A percentile compares a stretch with the other conserved stretches of the same genome.
Conservation (phyloP, 2,113 vertebrate species). For the Eira barbara region DNA sequence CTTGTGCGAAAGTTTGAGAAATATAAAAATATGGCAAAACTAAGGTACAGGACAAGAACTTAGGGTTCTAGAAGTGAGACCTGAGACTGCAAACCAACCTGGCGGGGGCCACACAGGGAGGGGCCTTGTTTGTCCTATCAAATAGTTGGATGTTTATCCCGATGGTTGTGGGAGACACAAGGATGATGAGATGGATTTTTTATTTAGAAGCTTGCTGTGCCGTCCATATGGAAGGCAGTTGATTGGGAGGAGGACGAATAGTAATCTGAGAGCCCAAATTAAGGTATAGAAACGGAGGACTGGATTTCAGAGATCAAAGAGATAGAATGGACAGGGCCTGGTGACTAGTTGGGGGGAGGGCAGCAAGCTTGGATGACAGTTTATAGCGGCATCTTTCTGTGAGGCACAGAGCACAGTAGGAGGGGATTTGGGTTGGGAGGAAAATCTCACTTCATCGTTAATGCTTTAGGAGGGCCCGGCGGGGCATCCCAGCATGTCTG, state of each 20-base stretch:
- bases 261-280: neutral
- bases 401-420: neutral
- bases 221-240: neutral
- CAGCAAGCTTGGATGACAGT: neutral
- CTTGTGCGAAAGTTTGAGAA: neutral
- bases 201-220: neutral
- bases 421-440: neutral
- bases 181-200: neutral
- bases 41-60: neutral
- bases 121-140: neutral
- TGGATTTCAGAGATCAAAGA: neutral
- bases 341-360: neutral
- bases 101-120: neutral
- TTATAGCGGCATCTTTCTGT: neutral
- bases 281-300: neutral
- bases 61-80: neutral
- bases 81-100: neutral
- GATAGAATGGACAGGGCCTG: neutral
- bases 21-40: neutral
- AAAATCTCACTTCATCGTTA: neutral
- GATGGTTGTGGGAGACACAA: neutral
- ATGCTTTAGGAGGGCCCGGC: neutral
- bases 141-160: neutral
- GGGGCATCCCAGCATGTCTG: neutral
- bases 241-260: neutral